Percentiles rank a stretch among this genome's conserved stretches.
These are phyloP conservation scores for Gymnarchus niloticus DNA, from an alignment of 2,113 vertebrate genomes.

Conservation along the genomic window DNA sequence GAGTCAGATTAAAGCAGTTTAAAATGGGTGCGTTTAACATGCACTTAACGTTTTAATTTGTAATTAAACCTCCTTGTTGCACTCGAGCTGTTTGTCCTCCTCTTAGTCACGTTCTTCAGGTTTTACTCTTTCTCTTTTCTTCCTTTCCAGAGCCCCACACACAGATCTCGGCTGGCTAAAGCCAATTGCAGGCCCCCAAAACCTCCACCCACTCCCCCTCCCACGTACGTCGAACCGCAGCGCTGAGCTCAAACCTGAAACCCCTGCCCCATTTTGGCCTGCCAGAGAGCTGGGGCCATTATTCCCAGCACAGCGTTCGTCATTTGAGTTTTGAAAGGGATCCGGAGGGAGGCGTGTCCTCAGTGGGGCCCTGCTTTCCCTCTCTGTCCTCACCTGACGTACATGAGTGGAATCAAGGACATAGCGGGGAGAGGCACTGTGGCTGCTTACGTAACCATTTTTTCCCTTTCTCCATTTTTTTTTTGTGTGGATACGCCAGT, in stretches of 20 bases:
- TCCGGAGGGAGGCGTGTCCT: neutral
- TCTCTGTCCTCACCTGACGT: constrained; percentile 58
- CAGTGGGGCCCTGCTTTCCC: neutral
- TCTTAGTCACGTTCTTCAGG: neutral
- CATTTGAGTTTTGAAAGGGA: constrained; percentile 28
- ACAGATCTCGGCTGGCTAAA: neutral
- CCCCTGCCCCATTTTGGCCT: constrained; percentile 3
- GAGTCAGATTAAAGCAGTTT: constrained; percentile 12
- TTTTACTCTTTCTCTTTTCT: neutral
- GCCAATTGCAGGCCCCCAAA: neutral
- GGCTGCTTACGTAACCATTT: constrained; percentile 53
- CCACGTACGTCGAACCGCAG: neutral
- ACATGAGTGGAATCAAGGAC: constrained; percentile 42
- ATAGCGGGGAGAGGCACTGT: constrained; percentile 33
- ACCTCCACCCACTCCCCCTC: neutral
- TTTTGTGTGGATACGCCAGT: constrained; percentile 21
- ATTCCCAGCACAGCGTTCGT: constrained; percentile 18
- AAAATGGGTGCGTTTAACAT: neutral
- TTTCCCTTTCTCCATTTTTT: constrained; percentile 30
- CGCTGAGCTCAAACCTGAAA: constrained; percentile 1
- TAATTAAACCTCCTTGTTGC: neutral
- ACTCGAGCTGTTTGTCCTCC: neutral
- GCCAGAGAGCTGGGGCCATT: neutral
- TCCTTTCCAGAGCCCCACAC: neutral
- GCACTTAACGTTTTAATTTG: neutral